phyloP scores from a whole-genome alignment of 2,797 vertebrate genomes.

The Lacerta viridis region DNA sequence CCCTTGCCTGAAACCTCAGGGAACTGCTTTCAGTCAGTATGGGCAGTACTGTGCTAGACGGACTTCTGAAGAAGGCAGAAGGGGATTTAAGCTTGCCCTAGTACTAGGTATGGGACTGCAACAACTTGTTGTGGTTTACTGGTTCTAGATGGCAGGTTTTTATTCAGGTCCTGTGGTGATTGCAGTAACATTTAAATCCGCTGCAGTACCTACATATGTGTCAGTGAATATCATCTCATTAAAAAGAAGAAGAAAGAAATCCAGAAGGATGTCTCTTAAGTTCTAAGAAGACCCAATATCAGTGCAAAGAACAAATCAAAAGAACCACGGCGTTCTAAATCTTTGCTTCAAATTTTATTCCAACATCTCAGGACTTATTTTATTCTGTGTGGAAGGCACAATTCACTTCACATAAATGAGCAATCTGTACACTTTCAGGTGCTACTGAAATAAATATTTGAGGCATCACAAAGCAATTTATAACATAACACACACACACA shows the following conservation, averaged over 20 bases:
- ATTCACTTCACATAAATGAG: conserved; percentile 19
- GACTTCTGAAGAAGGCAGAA: neutral
- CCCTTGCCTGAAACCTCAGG: no score
- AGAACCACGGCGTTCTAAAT: neutral
- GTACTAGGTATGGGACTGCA: neutral
- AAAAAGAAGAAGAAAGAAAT: conserved; percentile 26
- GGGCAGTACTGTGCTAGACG: no score
- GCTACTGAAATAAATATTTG: neutral
- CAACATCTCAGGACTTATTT: neutral
- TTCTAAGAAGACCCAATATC: conserved; percentile 50
- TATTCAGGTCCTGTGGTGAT: conserved; percentile 1
- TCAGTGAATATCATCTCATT: neutral
- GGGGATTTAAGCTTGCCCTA: neutral
- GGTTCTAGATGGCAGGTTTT: neutral
- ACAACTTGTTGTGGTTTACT: conserved; percentile 29
- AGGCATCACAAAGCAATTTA: no score
- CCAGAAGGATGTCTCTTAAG: conserved; percentile 53
- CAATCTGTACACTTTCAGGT: conserved; percentile 32
- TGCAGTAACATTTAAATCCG: conserved; percentile 18
- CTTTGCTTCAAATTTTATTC: conserved; percentile 21
- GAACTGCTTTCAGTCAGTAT: no score
- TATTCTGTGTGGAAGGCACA: rapidly evolving
- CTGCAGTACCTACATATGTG: conserved; percentile 29
- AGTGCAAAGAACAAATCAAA: conserved; percentile 34
- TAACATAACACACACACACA: no score